Evolutionary conservation across 2,113 vertebrate genomes (phyloP).

Genomic region (Psittacula cyanocephala): DNA sequence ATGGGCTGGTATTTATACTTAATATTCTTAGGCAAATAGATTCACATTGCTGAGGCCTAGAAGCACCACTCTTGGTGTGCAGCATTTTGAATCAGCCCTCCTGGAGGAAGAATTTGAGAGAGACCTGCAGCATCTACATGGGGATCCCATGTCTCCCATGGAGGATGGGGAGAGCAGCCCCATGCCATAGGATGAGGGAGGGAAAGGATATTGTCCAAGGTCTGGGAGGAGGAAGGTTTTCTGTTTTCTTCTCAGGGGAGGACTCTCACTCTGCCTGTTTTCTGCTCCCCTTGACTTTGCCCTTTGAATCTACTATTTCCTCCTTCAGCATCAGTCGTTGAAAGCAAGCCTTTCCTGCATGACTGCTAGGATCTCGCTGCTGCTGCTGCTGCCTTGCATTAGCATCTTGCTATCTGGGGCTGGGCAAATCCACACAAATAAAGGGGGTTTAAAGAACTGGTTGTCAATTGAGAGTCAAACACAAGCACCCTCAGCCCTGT

Average conservation of each 20-base stretch:
- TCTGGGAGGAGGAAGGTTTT: neutral
- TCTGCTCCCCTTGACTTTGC: neutral
- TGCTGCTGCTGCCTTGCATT: conserved; percentile 23
- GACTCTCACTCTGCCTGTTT: neutral
- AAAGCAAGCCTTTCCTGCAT: neutral
- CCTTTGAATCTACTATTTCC: neutral
- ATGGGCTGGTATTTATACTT: neutral
- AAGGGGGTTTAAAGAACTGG: neutral
- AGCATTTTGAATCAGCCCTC: accelerated
- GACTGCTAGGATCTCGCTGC: neutral
- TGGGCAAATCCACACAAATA: conserved; percentile 23
- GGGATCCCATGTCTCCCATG: neutral
- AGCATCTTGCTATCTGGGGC: neutral
- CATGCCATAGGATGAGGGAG: neutral
- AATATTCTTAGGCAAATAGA: neutral
- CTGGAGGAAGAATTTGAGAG: neutral
- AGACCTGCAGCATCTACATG: neutral
- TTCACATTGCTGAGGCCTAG: neutral
- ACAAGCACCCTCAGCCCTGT: neutral
- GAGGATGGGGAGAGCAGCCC: neutral
- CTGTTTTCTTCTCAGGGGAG: neutral
- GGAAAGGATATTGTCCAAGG: neutral
- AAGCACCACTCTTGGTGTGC: neutral
- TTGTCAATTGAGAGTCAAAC: conserved; percentile 9
- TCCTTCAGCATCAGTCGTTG: neutral